These are phyloP conservation scores for Chymomyza procnemis DNA, from an alignment of 2,888 invertebrate species.

Conservation along the genomic window DNA sequence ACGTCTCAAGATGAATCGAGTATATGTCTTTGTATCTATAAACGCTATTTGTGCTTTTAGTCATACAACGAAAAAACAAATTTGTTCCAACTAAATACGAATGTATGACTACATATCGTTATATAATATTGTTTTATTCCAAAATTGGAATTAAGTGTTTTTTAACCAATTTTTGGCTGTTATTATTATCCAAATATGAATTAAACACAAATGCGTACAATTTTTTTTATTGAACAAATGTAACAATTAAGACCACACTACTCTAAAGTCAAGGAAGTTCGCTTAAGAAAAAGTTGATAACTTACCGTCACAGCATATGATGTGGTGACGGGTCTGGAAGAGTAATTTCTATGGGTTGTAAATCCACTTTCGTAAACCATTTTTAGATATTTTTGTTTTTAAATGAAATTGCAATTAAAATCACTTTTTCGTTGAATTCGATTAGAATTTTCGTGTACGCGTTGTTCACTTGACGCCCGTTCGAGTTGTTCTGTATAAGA, in stretches of 20 bases:
- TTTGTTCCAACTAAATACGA: neutral
- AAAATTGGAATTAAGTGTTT: no score
- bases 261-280: slow-evolving; percentile 26
- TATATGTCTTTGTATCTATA: neutral
- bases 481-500: slow-evolving; percentile 77
- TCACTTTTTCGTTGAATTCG: slow-evolving; percentile 53
- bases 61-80: neutral
- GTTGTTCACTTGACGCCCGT: slow-evolving; percentile 78
- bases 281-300: slow-evolving; percentile 54
- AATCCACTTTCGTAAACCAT: slow-evolving; percentile 97
- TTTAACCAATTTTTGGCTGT: no score
- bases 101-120: neutral
- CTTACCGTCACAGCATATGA: slow-evolving; percentile 91
- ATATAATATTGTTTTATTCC: neutral
- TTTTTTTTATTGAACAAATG: slow-evolving; percentile 48
- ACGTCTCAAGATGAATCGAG: slow-evolving; percentile 52
- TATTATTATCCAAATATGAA: neutral
- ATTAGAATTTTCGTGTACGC: slow-evolving; percentile 60
- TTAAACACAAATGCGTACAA: slow-evolving; percentile 16
- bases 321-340: slow-evolving; percentile 83
- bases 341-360: slow-evolving; percentile 91
- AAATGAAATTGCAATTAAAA: slow-evolving; percentile 28
- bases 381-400: slow-evolving; percentile 73
- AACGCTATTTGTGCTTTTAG: neutral
- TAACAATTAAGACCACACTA: slow-evolving; percentile 60